A percentile compares a stretch with the other conserved stretches of the same genome.
Evolutionary conservation across 2,888 invertebrate species (phyloP).

Genomic region (Lepidocyrtoides sp.): DNA sequence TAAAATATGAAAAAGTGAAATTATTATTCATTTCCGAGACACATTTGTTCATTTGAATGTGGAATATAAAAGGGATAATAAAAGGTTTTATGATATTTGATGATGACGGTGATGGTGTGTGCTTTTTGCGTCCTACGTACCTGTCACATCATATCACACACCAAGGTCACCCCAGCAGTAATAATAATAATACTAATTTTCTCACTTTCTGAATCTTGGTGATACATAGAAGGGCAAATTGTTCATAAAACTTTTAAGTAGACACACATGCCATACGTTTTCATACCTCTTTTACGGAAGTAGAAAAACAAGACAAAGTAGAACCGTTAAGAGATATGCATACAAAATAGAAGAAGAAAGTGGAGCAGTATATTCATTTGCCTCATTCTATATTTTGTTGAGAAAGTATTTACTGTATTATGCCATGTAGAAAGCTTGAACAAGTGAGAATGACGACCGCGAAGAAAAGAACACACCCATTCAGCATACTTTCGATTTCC

Average conservation of each 20-base stretch:
- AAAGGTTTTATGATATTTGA: slow-evolving; percentile 36
- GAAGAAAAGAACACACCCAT: slow-evolving; percentile 63
- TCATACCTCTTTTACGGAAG: neutral
- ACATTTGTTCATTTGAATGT: slow-evolving; percentile 49
- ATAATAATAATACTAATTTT: neutral
- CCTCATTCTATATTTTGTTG: too few relatives aligned
- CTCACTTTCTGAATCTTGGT: too few relatives aligned
- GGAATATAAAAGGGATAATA: slow-evolving; percentile 46
- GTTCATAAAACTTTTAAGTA: neutral
- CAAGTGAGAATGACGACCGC: neutral
- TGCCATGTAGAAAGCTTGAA: neutral
- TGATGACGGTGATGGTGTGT: slow-evolving; percentile 1
- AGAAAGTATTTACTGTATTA: neutral
- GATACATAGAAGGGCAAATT: neutral
- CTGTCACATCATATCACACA: slow-evolving; percentile 69
- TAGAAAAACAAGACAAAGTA: neutral
- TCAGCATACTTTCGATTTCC: slow-evolving; percentile 76
- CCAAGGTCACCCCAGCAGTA: slow-evolving; percentile 54
- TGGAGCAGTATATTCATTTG: neutral
- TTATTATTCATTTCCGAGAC: slow-evolving; percentile 53
- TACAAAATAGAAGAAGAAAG: slow-evolving; percentile 4
- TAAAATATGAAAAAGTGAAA: slow-evolving; percentile 56
- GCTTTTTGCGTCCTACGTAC: slow-evolving; percentile 63
- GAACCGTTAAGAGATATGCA: neutral
- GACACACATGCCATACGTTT: neutral